Evolutionary conservation across 1,140 invertebrate species (phyloP), one percentile per base, ranked within the genome.

Genomic region (Rhopalosiphum padi): DNA sequence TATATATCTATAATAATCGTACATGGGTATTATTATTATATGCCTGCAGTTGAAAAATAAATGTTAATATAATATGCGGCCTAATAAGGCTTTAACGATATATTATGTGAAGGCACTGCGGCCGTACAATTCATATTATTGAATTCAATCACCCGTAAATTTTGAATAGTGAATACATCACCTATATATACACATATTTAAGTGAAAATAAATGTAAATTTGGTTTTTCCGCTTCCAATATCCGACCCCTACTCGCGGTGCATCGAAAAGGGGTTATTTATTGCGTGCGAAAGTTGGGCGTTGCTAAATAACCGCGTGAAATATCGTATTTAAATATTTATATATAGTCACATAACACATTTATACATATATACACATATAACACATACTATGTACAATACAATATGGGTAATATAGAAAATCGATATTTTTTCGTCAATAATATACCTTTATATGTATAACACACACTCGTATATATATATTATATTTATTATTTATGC

Each of bases 121-220:
- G 60, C 30, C 4, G 60, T 30, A 68, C 30, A n/a, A n/a, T n/a
- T 68, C 60, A 5, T n/a, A 68, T 15, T n/a, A 68, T 15, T n/a
- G 11, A 68, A 68, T 68, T 68, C 11, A n/a, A 68, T n/a, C 30
- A 68, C 60, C 30, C 30, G 60, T 68, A 30, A n/a, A 68, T 68
- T 68, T 9, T 30, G 60, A n/a, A 68, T 68, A 68, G 60, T 68
- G 30, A 68, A n/a, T 68, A 30, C 60, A 15, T 11, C 60, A 18
- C 48, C 1, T 51, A 51, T 48, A 48, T 46, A 46, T 46, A 46
- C 15, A 18, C 48, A 51, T n/a, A 68, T 15, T 68, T 68, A 68
- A 68, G 60, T 68, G 60, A 68, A 68, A 68, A 68, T 68, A 68
- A 77, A 77, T 77, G 60, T 77, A 77, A 77, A 77, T 77, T 77